phyloP scores from a whole-genome alignment of 2,888 invertebrate species.

The Pecten maximus region DNA sequence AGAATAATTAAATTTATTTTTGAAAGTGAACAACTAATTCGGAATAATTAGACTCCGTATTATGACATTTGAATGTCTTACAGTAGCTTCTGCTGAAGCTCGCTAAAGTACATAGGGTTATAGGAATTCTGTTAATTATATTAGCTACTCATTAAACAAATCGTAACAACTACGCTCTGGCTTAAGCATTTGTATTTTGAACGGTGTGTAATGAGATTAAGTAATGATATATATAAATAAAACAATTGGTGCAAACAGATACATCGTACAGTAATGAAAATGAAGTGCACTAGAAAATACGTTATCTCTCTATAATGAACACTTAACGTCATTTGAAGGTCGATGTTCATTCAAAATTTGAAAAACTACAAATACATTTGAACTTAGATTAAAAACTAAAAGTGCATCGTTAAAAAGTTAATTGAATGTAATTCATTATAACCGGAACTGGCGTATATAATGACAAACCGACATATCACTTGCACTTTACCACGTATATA shows the following conservation, averaged over 20 bases:
- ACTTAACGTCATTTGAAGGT: constrained; percentile 20
- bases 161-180: not conserved
- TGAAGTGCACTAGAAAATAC: not conserved
- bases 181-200: not conserved
- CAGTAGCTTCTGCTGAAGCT: not conserved
- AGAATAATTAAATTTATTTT: not conserved
- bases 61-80: not conserved
- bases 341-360: constrained; percentile 3
- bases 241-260: constrained; percentile 13
- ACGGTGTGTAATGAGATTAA: not conserved
- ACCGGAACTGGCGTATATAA: not conserved
- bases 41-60: not conserved
- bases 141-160: not conserved
- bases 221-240: constrained; percentile 29
- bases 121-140: not conserved
- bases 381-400: constrained; percentile 27
- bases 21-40: not conserved
- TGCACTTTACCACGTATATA: not conserved
- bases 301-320: not conserved
- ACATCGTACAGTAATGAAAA: constrained; percentile 13
- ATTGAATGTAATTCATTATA: not conserved
- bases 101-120: not conserved
- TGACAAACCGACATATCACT: not conserved
- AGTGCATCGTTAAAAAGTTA: not conserved
- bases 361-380: not conserved